Conservation (phyloP, 2,113 vertebrate genomes). For the Anarhynchus alexandrinus region DNA sequence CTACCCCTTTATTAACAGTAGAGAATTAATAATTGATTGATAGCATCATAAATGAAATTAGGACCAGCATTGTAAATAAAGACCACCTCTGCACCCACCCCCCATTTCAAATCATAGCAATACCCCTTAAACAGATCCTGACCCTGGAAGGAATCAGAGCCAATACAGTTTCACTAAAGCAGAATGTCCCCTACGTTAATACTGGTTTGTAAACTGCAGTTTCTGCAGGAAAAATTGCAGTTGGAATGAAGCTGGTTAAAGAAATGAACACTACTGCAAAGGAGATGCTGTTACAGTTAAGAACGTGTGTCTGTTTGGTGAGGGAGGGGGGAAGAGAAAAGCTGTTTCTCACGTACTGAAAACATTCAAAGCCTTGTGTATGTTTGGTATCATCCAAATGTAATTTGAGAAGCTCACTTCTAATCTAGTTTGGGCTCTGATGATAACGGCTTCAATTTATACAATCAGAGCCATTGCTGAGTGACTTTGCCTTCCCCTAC, state of each 20-base stretch:
- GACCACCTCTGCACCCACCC: fast-evolving
- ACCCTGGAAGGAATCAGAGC: background rate
- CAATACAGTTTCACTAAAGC: background rate
- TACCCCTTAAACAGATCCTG: background rate
- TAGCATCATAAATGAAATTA: background rate
- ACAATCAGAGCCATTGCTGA: conserved; percentile 62
- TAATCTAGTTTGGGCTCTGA: conserved; percentile 60
- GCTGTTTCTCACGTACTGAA: background rate
- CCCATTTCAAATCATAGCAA: background rate
- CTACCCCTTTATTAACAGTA: background rate
- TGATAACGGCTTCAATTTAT: conserved; percentile 68
- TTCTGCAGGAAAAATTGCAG: background rate
- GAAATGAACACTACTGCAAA: background rate
- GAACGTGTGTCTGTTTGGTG: background rate
- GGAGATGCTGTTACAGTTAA: background rate
- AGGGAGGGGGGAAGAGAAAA: background rate
- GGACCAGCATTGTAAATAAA: background rate
- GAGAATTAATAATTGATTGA: background rate
- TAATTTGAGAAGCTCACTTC: conserved; percentile 50
- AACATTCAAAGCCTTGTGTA: background rate
- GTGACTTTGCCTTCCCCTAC: conserved; percentile 61
- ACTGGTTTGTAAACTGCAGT: background rate
- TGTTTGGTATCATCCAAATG: background rate
- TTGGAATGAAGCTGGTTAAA: background rate
- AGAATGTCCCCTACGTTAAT: background rate